Evolutionary conservation across 2,888 invertebrate species (phyloP), one percentile per base, ranked within the genome.

Genomic region (Campopleginae sp.): DNA sequence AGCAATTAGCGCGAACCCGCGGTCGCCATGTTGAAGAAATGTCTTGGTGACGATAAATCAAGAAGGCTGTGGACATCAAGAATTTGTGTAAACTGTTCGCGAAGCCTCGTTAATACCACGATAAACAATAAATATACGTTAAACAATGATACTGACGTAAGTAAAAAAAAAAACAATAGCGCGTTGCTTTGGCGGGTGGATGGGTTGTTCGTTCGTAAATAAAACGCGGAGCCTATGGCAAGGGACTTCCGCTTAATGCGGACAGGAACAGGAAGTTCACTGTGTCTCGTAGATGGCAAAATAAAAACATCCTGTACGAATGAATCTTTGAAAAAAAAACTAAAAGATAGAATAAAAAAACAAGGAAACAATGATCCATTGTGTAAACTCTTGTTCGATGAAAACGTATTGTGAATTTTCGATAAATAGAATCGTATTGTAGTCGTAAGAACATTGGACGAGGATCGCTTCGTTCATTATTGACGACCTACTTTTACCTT

Each of bases 241-340:
- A 91, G 92, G 92, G 91, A 93, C 92, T 93, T 93, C 93, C 93
- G 93, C 92, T 92, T 88, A 87, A 90, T 90, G 27, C 58, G 90
- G 89, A 93, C 93, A 93, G 93, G 93, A 93, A 93, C 93, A 93
- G 93, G 93, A 93, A 93, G 93, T 93, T 91, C 90, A 90, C 88
- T 86, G 90, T 86, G 74, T 85, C 88, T 89, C 88, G 88, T 88
- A 88, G 89, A 91, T 90, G 89, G 91, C 91, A 87, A 91, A 92
- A 92, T 91, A 92, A 92, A 91, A 92, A 93, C 93, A 93, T 93
- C 93, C 93, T 93, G 93, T 93, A 85, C 87, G 87, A 90, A 88
- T 87, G 88, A 89, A 90, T 88, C 89, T 90, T 92, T 90, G 89
- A 90, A 90, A 90, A 88, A 88, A 90, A 80, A 70, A 66, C 38